Percentiles rank a stretch among this genome's conserved stretches.
These are phyloP conservation scores for Mustela lutreola DNA, from an alignment of 2,113 vertebrate species.

Conservation along the genomic window DNA sequence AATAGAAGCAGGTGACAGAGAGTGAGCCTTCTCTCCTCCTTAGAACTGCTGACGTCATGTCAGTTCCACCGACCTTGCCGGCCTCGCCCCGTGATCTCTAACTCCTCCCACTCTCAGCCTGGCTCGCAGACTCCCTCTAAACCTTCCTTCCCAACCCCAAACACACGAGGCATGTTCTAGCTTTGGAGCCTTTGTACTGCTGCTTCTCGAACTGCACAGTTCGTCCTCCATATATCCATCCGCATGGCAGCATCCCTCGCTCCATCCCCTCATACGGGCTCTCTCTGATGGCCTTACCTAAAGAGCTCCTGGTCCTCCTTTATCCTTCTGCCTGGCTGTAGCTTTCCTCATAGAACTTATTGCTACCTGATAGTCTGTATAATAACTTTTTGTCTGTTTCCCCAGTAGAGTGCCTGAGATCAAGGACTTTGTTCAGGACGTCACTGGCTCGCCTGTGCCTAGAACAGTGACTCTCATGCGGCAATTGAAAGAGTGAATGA, in stretches of 20 bases:
- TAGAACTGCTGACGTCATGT: fast-evolving
- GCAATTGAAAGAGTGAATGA: background rate
- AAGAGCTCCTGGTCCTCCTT: fast-evolving
- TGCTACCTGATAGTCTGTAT: background rate
- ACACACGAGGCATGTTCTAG: fast-evolving
- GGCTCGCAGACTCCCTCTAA: background rate
- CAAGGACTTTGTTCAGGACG: background rate
- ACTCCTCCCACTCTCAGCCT: fast-evolving
- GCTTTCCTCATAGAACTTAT: background rate
- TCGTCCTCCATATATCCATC: background rate
- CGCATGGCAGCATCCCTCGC: background rate
- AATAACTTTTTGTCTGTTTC: background rate
- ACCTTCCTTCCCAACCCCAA: no score
- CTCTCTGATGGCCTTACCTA: background rate
- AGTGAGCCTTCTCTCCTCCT: background rate
- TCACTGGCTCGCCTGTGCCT: background rate
- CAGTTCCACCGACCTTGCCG: fast-evolving
- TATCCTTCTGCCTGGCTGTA: background rate
- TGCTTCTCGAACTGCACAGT: background rate
- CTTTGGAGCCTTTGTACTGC: background rate
- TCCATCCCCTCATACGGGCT: background rate
- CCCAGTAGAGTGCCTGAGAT: background rate
- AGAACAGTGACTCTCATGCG: background rate
- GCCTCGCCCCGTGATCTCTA: background rate
- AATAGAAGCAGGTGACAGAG: background rate